phyloP scores from a whole-genome alignment of 1,140 invertebrate species.

The Caerostris darwini region DNA sequence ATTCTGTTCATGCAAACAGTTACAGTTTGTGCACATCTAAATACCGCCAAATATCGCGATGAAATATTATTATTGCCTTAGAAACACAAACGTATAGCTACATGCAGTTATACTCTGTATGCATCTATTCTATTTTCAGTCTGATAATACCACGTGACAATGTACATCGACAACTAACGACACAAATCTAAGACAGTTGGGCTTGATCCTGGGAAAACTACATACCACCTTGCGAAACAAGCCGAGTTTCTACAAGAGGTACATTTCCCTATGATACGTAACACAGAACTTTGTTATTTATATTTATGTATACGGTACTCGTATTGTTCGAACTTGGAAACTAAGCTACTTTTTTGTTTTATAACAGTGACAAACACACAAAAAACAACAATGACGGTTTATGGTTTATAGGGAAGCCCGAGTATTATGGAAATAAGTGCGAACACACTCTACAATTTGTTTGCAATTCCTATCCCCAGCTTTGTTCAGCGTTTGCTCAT shows the following conservation, averaged over 20 bases:
- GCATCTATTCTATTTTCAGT: slow-evolving; percentile 52
- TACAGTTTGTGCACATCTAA: slow-evolving; percentile 54
- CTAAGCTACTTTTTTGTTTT: slow-evolving; percentile 67
- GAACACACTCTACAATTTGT: slow-evolving; percentile 49
- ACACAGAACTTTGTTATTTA: slow-evolving; percentile 69
- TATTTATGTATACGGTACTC: slow-evolving; percentile 75
- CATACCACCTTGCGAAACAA: slow-evolving; percentile 34
- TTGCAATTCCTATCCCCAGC: not conserved
- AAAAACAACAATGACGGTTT: slow-evolving; percentile 56
- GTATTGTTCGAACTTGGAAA: slow-evolving; percentile 76
- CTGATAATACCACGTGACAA: slow-evolving; percentile 46
- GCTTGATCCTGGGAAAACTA: slow-evolving; percentile 68
- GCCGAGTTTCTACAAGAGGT: slow-evolving; percentile 32
- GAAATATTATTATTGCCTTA: slow-evolving; percentile 57
- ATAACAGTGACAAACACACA: slow-evolving; percentile 70
- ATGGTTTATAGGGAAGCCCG: slow-evolving; percentile 72
- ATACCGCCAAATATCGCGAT: slow-evolving; percentile 42
- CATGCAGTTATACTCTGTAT: slow-evolving; percentile 48
- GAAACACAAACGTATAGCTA: slow-evolving; percentile 61
- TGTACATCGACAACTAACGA: slow-evolving; percentile 3
- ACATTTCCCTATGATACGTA: slow-evolving; percentile 69
- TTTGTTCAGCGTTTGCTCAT: slow-evolving; percentile 28
- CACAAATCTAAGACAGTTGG: slow-evolving; percentile 67
- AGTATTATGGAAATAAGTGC: slow-evolving; percentile 61
- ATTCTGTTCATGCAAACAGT: not conserved